Evolutionary conservation across 2,113 vertebrate genomes (phyloP), one percentile per base, ranked within the genome.

Genomic region (Rhegmatorhina hoffmannsi): DNA sequence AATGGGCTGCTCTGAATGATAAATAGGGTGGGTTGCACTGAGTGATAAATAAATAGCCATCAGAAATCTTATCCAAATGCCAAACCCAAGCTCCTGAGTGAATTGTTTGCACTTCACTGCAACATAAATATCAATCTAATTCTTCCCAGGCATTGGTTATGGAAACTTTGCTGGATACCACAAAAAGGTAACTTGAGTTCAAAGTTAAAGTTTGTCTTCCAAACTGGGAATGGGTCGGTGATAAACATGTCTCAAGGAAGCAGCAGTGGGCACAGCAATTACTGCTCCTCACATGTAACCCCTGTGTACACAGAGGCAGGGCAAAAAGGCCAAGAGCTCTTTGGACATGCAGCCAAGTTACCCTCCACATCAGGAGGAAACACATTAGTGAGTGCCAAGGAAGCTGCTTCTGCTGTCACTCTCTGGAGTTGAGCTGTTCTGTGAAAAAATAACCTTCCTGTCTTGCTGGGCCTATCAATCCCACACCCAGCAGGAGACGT

Each of bases 21-120:
- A 76, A 92, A 86, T 56, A 24, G 56, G 81, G 49, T 66, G 36
- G 68, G 68, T 21, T 86, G 63, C 66, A 52, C 62, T 18, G 79
- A 77, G 43, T 47, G 72, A 59, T 31, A 87, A 94, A 93, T 55
- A 96, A 96, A 94, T 40, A 91, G 47, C 17, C 64, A 87, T 12
- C 53, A n/a, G 24, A 91, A 94, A 84, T 79, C 81, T 68, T 91
- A 53, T 56, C 84, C 84, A 93, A 95, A 92, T 91, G 77, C 58
- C 91, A 96, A 60, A 40, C 25, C 11, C 19, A 49, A 49, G 26
- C 33, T 29, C 40, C 11, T 10, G 38, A 64, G 66, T 43, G 38
- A 79, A 87, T 10, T 91, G 43, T 91, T 94, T 90, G 72, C 70
- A 67, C 38, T 85, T 74, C 63, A 59, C 67, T 63, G 63, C 43